These are phyloP conservation scores for Falco concolor DNA, from an alignment of 2,797 vertebrate species.

Conservation along the genomic window DNA sequence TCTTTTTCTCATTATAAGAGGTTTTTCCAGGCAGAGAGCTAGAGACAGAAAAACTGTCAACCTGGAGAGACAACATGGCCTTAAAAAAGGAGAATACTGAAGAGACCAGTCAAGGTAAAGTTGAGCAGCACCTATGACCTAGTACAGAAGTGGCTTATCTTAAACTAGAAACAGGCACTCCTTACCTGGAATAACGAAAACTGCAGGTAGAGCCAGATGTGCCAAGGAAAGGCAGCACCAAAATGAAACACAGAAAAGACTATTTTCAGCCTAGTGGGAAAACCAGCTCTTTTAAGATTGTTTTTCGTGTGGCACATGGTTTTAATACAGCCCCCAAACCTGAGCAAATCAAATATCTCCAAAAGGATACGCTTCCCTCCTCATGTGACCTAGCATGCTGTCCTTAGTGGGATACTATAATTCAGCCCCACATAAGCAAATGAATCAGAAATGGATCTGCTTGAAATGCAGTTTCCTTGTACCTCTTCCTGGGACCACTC, in stretches of 20 bases:
- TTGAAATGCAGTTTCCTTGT: not conserved
- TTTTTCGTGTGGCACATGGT: not conserved
- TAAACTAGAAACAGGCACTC: not conserved
- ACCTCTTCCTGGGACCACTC: not conserved
- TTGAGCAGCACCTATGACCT: not conserved
- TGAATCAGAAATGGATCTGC: not conserved
- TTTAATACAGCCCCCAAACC: not conserved
- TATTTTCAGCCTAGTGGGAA: not conserved
- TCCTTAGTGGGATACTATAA: not conserved
- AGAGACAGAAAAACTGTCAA: not conserved
- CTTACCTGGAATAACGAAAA: not conserved
- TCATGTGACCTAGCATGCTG: not conserved
- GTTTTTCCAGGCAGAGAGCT: not conserved
- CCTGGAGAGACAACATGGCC: not conserved
- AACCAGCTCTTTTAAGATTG: not conserved
- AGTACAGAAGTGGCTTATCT: not conserved
- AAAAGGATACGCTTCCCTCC: not conserved
- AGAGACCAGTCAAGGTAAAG: not conserved
- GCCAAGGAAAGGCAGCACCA: not conserved
- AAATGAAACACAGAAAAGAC: not conserved
- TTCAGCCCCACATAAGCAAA: not conserved
- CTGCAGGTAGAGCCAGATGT: not conserved
- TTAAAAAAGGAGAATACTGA: not conserved
- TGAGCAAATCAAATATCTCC: not conserved
- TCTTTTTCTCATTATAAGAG: not conserved